Percentiles rank a stretch among this genome's conserved stretches.
Conservation (phyloP, 2,888 invertebrate genomes). For the Taphrorychus bicolor region DNA sequence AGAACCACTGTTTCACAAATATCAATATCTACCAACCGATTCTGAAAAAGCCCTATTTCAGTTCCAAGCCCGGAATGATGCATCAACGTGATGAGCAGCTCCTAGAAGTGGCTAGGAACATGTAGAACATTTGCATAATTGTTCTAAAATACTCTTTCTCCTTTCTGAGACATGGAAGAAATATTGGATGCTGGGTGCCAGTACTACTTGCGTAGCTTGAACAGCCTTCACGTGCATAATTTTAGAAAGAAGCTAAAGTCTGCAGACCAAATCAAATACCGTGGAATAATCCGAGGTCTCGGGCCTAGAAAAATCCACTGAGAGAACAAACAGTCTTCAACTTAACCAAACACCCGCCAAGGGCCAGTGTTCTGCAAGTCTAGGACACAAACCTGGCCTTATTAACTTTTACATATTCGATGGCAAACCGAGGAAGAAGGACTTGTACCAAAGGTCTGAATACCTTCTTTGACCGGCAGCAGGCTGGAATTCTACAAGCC, state of each 20-base stretch:
- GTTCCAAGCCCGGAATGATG: slow-evolving; percentile 53
- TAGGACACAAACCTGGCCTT: slow-evolving; percentile 61
- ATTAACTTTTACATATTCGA: slow-evolving; percentile 73
- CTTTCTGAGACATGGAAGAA: slow-evolving; percentile 67
- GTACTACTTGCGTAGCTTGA: slow-evolving; percentile 58
- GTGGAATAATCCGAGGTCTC: slow-evolving; percentile 56
- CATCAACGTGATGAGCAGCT: slow-evolving; percentile 56
- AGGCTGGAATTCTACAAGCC: no score
- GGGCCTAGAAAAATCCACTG: slow-evolving; percentile 55
- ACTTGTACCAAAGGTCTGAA: no score
- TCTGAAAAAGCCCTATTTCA: slow-evolving; percentile 55
- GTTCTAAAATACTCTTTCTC: slow-evolving; percentile 67
- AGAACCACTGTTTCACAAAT: slow-evolving; percentile 59
- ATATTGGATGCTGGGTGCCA: slow-evolving; percentile 64
- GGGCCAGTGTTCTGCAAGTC: slow-evolving; percentile 63
- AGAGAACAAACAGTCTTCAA: slow-evolving; percentile 56
- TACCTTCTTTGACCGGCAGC: no score
- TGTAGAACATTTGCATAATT: slow-evolving; percentile 66
- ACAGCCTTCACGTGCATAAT: slow-evolving; percentile 51
- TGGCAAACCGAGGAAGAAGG: slow-evolving; percentile 65
- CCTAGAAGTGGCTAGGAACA: slow-evolving; percentile 47
- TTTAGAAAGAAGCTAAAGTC: slow-evolving; percentile 52
- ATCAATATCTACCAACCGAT: slow-evolving; percentile 53
- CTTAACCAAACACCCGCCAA: slow-evolving; percentile 62
- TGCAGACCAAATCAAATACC: slow-evolving; percentile 59